Evolutionary conservation across 2,888 invertebrate species (phyloP).

Genomic region (Coelogynopora nodosa): DNA sequence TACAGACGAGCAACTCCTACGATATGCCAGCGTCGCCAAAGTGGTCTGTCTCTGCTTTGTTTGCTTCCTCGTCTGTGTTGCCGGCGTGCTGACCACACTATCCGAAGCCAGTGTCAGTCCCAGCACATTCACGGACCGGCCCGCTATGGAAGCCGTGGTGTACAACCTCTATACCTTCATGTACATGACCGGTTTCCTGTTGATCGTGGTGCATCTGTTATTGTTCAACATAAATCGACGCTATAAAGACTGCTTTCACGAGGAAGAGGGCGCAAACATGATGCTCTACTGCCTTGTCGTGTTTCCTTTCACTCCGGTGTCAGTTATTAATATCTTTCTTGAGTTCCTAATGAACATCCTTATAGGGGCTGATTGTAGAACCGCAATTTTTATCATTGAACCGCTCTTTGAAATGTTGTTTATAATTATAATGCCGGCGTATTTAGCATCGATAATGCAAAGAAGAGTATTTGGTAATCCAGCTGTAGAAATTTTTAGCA

Average conservation of each 20-base stretch:
- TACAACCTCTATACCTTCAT: not conserved
- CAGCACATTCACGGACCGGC: not conserved
- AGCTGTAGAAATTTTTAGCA: not conserved
- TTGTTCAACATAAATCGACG: not conserved
- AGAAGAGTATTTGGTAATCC: not conserved
- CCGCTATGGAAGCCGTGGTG: not conserved
- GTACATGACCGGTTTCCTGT: not conserved
- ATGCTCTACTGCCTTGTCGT: not conserved
- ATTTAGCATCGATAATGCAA: not conserved
- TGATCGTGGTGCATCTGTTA: not conserved
- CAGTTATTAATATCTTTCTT: not conserved
- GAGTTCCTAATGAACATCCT: not conserved
- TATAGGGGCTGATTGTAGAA: not conserved
- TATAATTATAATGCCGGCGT: not conserved
- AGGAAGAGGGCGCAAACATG: not conserved
- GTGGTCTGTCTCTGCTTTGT: not conserved
- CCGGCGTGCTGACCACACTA: not conserved
- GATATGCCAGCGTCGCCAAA: too few relatives aligned
- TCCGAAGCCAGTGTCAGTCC: not conserved
- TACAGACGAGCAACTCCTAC: too few relatives aligned
- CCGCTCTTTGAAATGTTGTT: not conserved
- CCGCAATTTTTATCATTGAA: not conserved
- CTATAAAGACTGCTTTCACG: not conserved
- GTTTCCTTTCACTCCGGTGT: not conserved
- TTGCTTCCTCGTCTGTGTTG: not conserved